Base-by-base conservation (phyloP, 2,797 vertebrate genomes). In the Acipenser ruthenus region DNA sequence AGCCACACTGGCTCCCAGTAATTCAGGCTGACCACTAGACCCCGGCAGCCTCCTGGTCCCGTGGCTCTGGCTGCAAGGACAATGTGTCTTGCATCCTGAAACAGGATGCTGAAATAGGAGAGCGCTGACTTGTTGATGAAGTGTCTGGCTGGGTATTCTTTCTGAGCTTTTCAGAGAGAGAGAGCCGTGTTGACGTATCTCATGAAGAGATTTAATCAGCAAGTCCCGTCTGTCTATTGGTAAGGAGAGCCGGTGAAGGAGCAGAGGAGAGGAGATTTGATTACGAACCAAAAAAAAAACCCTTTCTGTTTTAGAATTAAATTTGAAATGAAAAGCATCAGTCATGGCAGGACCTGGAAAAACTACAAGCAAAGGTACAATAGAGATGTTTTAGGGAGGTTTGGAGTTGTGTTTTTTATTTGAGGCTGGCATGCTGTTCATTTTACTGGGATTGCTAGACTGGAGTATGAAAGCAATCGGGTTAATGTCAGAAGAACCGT, bases 71-170 rank as follows among this genome's bases (percentile, higher is more conserved):
- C 58, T 60, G 11, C 58, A 13, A 7, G 58, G 58, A 7, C 58
- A 8, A 7, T 8, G 11, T 60, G 58, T 12, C 58, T 60, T 12
- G 11, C 58, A 10, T 7, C 11, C 1, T 12, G 7, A 60, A 18
- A 12, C 58, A 60, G 60, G 11, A 10, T 60, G 58, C 58, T 60
- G 58, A 60, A 1, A 60, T 1, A 7, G n/a, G 15, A 60, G 15
- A 60, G 10, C 58, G 15, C 15, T 60, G n/a, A 60, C 10, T 60
- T 60, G 58, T 60, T 53, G 1, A 13, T 8, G 50, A 53, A 5
- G 50, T 23, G 65, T 58, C 52, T 60, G 10, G 6, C 47, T 60
- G 58, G 58, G 53, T 37, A 65, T 65, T 65, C 6, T 65, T 52
- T 18, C 13, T 55, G 47, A 13, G 11, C 12, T 6, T 15, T 50